Evolutionary conservation across 2,797 vertebrate species (phyloP), one percentile per base, ranked within the genome.

Genomic region (Squalus acanthias): DNA sequence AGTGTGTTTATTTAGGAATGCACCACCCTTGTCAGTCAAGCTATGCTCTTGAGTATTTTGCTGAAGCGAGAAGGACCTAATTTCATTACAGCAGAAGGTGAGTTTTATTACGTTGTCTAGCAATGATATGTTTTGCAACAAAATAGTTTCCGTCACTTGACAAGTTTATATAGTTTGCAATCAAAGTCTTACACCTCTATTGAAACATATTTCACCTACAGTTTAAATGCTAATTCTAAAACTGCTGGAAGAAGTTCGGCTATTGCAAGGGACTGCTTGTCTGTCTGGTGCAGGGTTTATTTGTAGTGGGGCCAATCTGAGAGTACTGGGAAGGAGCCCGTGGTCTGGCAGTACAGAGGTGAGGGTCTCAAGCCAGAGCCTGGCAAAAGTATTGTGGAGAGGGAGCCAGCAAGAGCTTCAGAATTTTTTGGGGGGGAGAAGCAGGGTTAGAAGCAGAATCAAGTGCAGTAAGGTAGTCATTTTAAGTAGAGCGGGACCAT

Each of bases 1-100:
- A 26, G 92, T 57, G 96, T 69, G 29, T 97, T 97, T 89, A 67
- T 46, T 94, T 97, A 99, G 99, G 99, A 99, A 96, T 99, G 98
- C 76, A 98, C 96, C 97, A 99, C 99, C 96, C 97, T 99, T 87
- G 98, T 98, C 96, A 99, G 99, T 97, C 99, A 99, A 97, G 98
- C 98, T 50, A 98, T 99, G 96, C 98, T 99, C 87, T 98, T 98
- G 0, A 97, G 98, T 94, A 97, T 99, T 96, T 97, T 99, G 20
- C 97, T 99, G 26, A 98, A 98, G 97, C 98, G 98, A 97, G 99
- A 99, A 97, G 99, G 99, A 46, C 98, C 98, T 0, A 97, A 98
- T 97, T 99, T 99, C 96, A 98, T 99, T 74, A 98, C 98, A 33
- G 98, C 97, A 97, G 99, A 99, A 96, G 99, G 99, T 99, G 98